Percentiles rank a stretch among this genome's conserved stretches.
Evolutionary conservation across 2,113 vertebrate species (phyloP).

Genomic region (Burhinus bistriatus): DNA sequence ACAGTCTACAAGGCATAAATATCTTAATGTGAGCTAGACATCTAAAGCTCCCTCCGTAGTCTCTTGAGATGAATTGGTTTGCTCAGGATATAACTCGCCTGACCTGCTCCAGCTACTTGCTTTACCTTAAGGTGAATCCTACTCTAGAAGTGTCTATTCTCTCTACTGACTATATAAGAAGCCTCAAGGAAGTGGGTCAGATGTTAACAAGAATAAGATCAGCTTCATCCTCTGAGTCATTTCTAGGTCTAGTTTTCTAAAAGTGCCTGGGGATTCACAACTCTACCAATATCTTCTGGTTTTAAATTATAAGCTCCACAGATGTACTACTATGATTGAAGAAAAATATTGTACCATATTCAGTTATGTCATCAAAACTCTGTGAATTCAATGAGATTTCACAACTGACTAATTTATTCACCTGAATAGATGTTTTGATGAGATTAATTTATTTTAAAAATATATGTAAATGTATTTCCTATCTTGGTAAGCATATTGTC

Average conservation of each 20-base stretch:
- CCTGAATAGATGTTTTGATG: not conserved
- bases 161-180: not conserved
- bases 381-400: not conserved
- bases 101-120: not conserved
- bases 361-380: not conserved
- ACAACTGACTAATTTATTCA: not conserved
- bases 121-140: not conserved
- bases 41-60: not conserved
- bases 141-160: not conserved
- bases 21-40: not conserved
- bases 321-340: not conserved
- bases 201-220: not conserved
- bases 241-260: not conserved
- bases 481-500: not conserved
- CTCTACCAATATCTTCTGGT: not conserved
- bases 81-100: not conserved
- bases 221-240: not conserved
- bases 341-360: not conserved
- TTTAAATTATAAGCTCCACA: not conserved
- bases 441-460: not conserved
- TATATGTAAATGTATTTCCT: not conserved
- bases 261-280: not conserved
- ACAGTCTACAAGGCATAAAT: not conserved
- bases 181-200: fast-evolving
- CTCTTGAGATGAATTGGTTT: not conserved